These are phyloP conservation scores for Gymnopithys bicolor DNA, from an alignment of 2,797 vertebrate genomes.

Conservation along the genomic window DNA sequence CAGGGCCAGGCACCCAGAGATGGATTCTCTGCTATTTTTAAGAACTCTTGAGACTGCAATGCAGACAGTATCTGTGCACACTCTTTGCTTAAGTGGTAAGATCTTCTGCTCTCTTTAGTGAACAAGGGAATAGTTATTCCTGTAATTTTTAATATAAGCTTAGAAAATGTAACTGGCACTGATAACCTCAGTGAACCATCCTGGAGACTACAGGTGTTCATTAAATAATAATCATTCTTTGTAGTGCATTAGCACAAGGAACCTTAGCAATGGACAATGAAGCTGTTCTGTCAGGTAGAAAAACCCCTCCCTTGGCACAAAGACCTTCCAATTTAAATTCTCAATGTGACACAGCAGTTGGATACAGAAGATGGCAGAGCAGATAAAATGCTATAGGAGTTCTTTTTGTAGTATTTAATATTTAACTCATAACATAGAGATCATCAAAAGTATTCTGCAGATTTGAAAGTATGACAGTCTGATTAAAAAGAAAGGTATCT, in stretches of 20 bases:
- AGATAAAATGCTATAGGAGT: background rate
- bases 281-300: background rate
- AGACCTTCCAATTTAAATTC: constrained; percentile 13
- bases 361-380: background rate
- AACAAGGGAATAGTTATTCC: background rate
- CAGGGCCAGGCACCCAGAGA: background rate
- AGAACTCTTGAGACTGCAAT: background rate
- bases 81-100: background rate
- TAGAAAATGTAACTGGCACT: constrained; percentile 3
- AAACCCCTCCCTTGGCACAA: background rate
- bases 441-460: background rate
- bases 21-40: constrained; percentile 3
- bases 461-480: background rate
- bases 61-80: background rate
- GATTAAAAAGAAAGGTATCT: background rate
- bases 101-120: background rate
- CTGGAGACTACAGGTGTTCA: background rate
- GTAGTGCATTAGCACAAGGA: constrained; percentile 7
- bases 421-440: background rate
- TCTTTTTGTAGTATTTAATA: background rate
- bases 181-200: constrained; percentile 21
- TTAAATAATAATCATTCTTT: constrained; percentile 54
- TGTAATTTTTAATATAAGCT: constrained; percentile 33
- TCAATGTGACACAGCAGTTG: background rate
- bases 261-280: background rate